Evolutionary conservation across 2,113 vertebrate species (phyloP).

Genomic region (Chlorodrepanis virens): DNA sequence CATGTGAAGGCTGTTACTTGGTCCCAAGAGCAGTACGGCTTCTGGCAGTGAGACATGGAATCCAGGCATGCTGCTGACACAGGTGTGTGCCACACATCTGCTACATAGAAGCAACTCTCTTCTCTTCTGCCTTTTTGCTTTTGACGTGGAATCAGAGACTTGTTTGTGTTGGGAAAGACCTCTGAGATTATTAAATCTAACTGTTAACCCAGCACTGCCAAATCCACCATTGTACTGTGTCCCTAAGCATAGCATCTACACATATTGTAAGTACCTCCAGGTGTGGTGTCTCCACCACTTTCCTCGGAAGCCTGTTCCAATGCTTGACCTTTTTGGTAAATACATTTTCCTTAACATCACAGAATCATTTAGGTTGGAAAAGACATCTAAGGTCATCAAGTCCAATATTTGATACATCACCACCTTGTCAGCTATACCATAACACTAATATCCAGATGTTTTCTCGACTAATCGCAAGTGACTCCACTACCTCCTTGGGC

Average conservation of each 20-base stretch:
- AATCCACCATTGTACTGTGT: background rate
- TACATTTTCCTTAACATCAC: background rate
- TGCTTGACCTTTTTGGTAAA: background rate
- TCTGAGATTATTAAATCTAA: background rate
- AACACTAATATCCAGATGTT: background rate
- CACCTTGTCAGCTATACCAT: background rate
- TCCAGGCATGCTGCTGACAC: background rate
- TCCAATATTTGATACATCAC: background rate
- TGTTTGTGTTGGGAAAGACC: background rate
- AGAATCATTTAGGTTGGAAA: background rate
- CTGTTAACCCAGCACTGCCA: background rate
- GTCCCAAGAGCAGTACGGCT: background rate
- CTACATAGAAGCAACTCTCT: background rate
- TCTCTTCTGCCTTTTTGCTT: background rate
- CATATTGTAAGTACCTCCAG: background rate
- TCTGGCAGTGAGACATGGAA: rapidly evolving
- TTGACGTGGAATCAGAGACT: background rate
- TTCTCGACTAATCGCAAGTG: background rate
- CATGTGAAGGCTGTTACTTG: background rate
- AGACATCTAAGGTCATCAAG: too few relatives aligned
- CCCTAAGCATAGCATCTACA: background rate
- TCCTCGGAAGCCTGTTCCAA: background rate
- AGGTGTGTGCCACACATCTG: background rate
- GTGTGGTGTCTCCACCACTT: background rate
- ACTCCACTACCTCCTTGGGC: background rate